Base-by-base conservation (phyloP, 2,888 invertebrate species). In the Diarsia dahlii region DNA sequence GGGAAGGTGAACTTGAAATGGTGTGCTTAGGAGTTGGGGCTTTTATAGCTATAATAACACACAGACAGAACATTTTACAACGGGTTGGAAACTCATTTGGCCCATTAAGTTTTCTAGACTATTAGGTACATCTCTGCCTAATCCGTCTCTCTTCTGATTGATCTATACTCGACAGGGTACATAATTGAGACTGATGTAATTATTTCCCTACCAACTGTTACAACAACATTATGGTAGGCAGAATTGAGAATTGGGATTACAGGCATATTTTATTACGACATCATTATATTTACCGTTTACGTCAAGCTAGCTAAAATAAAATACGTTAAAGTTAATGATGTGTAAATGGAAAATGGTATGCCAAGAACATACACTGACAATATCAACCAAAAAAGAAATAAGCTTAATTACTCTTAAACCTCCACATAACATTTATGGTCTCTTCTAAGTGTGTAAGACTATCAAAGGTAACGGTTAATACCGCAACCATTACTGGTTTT, bases 391-490 rank as follows among this genome's bases (percentile, higher is more conserved):
- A 63, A 45, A 54, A 23, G 15, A 50, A 63, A 39, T 28, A 62
- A 45, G 54, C 56, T 52, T 23, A 69, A 75, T 58, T 68, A 50
- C 52, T 13, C 46, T 74, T n/a, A 15, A 64, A 58, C 68, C 63
- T 15, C 68, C 20, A 48, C 39, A 81, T 70, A 28, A 45, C 48
- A 23, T 76, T 70, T 70, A 80, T 65, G 34, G 48, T 3, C 46
- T 39, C 18, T 34, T 54, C 64, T 80, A 45, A 28, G 28, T 68
- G 54, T 82, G 52, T 72, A 60, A n/a, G 78, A 60, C 76, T 70
- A 69, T 83, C 23, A 70, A 82, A 69, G 56, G 78, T 79, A 82
- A 78, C 62, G 83, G 60, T 66, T 50, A 72, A 66, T 56, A 83
- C 74, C 58, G 45, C 67, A 68, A 68, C 10, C 64, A 79, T 74